A percentile compares a stretch with the other conserved stretches of the same genome.
Evolutionary conservation across 2,113 vertebrate species (phyloP).

Genomic region (Chloroceryle aenea): DNA sequence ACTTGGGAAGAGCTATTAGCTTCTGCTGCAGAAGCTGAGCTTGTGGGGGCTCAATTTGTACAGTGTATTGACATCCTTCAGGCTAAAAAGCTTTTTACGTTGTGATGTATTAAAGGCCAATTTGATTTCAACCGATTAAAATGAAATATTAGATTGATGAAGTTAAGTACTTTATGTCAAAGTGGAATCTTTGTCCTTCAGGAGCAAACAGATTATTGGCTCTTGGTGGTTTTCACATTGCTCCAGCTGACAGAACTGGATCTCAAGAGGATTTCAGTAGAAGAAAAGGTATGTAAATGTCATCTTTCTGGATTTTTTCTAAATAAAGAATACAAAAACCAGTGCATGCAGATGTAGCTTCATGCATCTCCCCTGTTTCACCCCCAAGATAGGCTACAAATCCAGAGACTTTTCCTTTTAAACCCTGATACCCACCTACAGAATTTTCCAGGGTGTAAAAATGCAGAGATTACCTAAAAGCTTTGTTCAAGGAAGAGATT

Average conservation of each 20-base stretch:
- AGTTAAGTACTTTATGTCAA: neutral
- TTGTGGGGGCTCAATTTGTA: neutral
- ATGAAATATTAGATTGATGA: neutral
- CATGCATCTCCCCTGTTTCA: neutral
- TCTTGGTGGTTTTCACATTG: conserved; percentile 83
- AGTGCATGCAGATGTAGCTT: neutral
- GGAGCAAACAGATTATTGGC: conserved; percentile 85
- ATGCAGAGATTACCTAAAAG: neutral
- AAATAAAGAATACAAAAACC: neutral
- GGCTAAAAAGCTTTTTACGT: neutral
- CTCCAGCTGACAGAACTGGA: conserved; percentile 86
- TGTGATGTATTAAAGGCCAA: neutral
- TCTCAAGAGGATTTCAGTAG: conserved; percentile 79
- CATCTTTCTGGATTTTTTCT: neutral
- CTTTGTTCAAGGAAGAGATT: neutral
- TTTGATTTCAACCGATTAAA: rapidly evolving
- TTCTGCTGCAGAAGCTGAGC: neutral
- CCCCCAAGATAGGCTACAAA: neutral
- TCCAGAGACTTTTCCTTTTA: neutral
- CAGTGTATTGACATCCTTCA: neutral
- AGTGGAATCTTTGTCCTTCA: conserved; percentile 53
- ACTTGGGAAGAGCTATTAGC: neutral
- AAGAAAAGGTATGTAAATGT: conserved; percentile 86
- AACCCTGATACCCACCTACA: neutral
- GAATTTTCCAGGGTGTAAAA: neutral